Base-by-base conservation (phyloP, 2,888 invertebrate genomes). In the Mactromeris polynyma region DNA sequence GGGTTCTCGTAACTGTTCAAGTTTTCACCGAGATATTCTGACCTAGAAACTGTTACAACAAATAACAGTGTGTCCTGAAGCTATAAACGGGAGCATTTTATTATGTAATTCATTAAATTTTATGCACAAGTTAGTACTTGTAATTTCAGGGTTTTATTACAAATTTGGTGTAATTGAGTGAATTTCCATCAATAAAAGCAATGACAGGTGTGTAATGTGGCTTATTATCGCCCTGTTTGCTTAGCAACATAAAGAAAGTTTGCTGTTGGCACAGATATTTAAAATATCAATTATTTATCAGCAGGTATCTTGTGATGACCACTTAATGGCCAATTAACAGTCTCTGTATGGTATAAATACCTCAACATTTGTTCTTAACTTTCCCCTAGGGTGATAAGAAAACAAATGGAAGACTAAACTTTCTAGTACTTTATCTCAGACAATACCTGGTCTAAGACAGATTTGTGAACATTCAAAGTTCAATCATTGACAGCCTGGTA, bases 241-340 rank as follows among this genome's bases (percentile, higher is more conserved):
- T 14, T 0, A 14, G 33, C 33, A 33, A 73, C 73, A 73, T 73
- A 73, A 73, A 73, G 3, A 64, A 64, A 26, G 19, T 33, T 73
- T 17, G 14, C 73, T 73, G 73, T 36, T 36, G 73, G 17, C 81
- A n/a, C 19, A 85, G 79, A 85, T 64, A 36, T 78, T 69, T 81
- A 42, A 46, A 58, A 64, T 69, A 83, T 79, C 79, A 83, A 89
- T 89, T 85, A 86, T 79, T 79, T 46, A 79, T 58, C 79, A 79
- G 73, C 86, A 86, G 86, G 89, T 86, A 83, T 83, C n/a, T 21
- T 31, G 19, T 86, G 77, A 89, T 89, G 85, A 42, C 85, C 83
- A 86, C 69, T 89, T 86, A 89, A 89, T 89, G 64, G 83, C 81
- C 81, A 85, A 73, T 86, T 86, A 86, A 86, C 69, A 33, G 73